Evolutionary conservation across 1,140 invertebrate genomes (phyloP).

Genomic region (Drosophila kikkawai): DNA sequence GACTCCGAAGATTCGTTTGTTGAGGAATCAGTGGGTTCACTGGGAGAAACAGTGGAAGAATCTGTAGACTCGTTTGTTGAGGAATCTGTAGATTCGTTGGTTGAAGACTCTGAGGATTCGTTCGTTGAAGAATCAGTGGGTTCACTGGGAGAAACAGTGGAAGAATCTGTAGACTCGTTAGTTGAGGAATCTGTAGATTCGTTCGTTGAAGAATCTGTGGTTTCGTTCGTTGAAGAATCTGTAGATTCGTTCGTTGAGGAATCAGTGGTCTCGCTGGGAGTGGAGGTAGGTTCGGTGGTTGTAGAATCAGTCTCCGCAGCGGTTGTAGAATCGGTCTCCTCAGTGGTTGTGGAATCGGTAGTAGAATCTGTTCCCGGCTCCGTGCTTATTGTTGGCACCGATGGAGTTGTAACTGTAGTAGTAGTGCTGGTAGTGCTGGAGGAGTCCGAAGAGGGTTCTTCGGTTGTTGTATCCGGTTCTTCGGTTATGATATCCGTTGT

Average conservation of each 20-base stretch:
- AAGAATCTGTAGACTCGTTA: background rate
- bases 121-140: background rate
- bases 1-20: slow-evolving; percentile 4
- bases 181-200: background rate
- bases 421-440: slow-evolving; percentile 1
- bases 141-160: background rate
- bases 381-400: background rate
- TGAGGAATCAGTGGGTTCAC: background rate
- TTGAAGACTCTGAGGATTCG: slow-evolving; percentile 4
- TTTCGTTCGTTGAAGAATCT: background rate
- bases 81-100: background rate
- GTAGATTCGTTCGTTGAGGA: background rate
- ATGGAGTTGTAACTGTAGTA: background rate
- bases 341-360: background rate
- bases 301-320: background rate
- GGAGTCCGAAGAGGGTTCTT: background rate
- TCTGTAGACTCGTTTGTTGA: background rate
- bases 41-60: background rate
- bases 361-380: background rate
- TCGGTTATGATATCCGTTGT: background rate
- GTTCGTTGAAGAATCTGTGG: background rate
- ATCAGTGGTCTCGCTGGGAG: background rate
- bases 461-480: background rate
- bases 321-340: background rate
- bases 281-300: background rate